Conservation (phyloP, 1,140 invertebrate genomes). For the Batillaria attramentaria region DNA sequence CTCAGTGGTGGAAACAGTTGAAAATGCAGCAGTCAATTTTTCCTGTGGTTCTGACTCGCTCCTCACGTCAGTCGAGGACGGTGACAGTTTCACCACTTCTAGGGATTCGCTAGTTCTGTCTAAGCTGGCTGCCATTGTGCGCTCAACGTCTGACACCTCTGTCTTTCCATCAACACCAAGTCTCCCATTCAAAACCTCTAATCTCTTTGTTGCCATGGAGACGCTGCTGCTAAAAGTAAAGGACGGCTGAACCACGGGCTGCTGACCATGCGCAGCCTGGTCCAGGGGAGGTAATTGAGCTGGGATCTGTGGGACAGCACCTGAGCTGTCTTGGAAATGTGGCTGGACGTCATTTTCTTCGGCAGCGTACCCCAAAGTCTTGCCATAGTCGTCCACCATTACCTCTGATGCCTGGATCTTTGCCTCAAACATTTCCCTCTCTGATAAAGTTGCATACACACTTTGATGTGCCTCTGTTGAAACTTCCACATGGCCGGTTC, state of each 20-base stretch:
- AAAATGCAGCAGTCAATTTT: background rate
- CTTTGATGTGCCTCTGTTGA: too few species aligned
- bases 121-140: background rate
- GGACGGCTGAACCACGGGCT: background rate
- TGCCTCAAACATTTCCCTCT: too few species aligned
- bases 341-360: background rate
- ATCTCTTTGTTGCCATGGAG: background rate
- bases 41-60: too few species aligned
- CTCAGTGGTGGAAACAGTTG: background rate
- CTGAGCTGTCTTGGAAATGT: background rate
- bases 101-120: constrained; percentile 14
- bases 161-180: background rate
- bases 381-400: constrained; percentile 16
- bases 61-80: background rate
- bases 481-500: too few species aligned
- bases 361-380: background rate
- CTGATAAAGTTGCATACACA: too few species aligned
- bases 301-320: background rate
- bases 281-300: constrained; percentile 14
- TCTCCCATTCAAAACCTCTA: too few species aligned
- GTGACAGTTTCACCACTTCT: background rate
- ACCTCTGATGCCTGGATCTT: too few species aligned
- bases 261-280: background rate
- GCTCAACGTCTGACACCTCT: background rate
- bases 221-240: background rate